Percentiles rank a stretch among this genome's conserved stretches.
These are phyloP conservation scores for Polydrusus pterygomalis DNA, from an alignment of 2,888 invertebrate genomes.

Conservation along the genomic window DNA sequence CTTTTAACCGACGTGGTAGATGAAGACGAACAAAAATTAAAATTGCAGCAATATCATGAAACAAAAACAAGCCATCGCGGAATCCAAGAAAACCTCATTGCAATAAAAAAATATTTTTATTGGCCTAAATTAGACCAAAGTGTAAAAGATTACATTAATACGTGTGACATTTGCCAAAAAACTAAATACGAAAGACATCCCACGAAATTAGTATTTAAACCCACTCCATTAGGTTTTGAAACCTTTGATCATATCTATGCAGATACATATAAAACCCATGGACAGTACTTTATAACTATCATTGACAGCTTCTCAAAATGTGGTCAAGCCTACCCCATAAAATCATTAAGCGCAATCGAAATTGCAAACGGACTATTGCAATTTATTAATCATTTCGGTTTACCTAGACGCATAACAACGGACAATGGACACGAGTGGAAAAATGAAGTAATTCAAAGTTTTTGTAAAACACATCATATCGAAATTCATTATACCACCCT, in stretches of 20 bases:
- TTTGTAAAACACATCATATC: constrained; percentile 7
- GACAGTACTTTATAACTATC: constrained; percentile 1
- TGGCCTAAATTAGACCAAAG: constrained; percentile 36
- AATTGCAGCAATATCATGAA: constrained; percentile 37
- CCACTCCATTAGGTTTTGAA: constrained; percentile 24
- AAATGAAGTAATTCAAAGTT: constrained; percentile 18
- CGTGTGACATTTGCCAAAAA: constrained; percentile 33
- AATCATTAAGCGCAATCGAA: neutral
- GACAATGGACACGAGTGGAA: constrained; percentile 25
- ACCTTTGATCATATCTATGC: constrained; percentile 14
- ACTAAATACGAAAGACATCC: constrained; percentile 34
- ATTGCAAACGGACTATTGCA: constrained; percentile 13
- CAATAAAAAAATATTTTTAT: constrained; percentile 31
- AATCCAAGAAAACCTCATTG: constrained; percentile 26
- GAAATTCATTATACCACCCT: constrained; percentile 20
- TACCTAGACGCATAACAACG: constrained; percentile 11
- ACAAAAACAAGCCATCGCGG: constrained; percentile 39
- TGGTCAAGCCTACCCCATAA: constrained; percentile 20
- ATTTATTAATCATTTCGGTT: constrained; percentile 26
- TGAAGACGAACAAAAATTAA: constrained; percentile 30
- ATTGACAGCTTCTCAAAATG: constrained; percentile 20
- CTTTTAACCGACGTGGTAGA: constrained; percentile 1
- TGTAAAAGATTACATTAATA: constrained; percentile 25
- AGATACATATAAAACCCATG: neutral
- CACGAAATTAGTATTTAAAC: constrained; percentile 28